phyloP scores from a whole-genome alignment of 2,113 vertebrate genomes.

The Petromus typicus region DNA sequence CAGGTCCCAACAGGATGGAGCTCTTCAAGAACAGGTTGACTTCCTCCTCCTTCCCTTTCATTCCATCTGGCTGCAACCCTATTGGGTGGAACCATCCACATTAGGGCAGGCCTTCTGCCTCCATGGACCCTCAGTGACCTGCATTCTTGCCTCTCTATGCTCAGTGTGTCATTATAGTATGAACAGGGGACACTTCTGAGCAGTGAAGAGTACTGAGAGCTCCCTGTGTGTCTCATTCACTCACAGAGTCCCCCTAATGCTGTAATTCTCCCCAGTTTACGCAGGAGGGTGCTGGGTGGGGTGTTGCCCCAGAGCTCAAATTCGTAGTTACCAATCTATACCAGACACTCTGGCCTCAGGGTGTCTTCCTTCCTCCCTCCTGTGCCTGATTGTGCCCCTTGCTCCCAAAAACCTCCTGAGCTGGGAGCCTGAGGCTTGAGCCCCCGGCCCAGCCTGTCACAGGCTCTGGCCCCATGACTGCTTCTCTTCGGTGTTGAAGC shows the following conservation, averaged over 20 bases:
- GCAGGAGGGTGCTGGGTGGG: background rate
- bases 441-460: background rate
- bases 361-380: background rate
- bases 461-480: background rate
- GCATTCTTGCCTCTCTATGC: background rate
- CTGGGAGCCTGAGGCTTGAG: background rate
- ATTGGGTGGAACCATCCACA: background rate
- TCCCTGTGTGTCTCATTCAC: no score
- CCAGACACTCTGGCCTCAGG: background rate
- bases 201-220: background rate
- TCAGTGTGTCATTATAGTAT: background rate
- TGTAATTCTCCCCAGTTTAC: background rate
- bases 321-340: background rate
- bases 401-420: background rate
- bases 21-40: background rate
- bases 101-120: background rate
- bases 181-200: background rate
- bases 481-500: background rate
- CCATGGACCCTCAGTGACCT: background rate
- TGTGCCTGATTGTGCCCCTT: background rate
- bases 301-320: background rate
- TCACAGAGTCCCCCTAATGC: background rate
- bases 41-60: background rate
- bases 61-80: background rate
- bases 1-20: no score